Evolutionary conservation across 2,888 invertebrate species (phyloP).

Genomic region (Brenthis hecate): DNA sequence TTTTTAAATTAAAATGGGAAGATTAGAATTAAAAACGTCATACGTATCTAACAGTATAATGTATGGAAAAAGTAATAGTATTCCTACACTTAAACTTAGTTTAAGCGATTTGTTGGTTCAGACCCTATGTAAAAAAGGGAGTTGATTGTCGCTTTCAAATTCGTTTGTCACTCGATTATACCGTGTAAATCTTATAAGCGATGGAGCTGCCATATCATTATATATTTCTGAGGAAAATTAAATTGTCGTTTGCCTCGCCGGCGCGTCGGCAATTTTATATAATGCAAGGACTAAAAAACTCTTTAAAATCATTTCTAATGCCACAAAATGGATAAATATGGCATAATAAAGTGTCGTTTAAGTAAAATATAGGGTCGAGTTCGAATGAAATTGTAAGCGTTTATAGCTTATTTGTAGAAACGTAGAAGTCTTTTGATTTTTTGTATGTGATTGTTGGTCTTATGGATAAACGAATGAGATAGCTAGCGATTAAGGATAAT

Average conservation of each 20-base stretch:
- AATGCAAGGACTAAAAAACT: constrained; percentile 30
- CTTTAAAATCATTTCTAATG: constrained; percentile 66
- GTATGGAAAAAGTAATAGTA: not conserved
- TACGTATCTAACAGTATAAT: too few relatives aligned
- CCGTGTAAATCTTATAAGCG: constrained; percentile 70
- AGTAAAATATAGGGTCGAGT: constrained; percentile 67
- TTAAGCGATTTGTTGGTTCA: constrained; percentile 33
- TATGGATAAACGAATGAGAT: constrained; percentile 3
- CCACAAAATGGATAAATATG: constrained; percentile 73
- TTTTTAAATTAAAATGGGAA: too few relatives aligned
- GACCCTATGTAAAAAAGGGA: constrained; percentile 37
- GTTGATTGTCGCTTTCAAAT: constrained; percentile 67
- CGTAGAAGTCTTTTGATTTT: constrained; percentile 20
- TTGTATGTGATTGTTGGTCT: constrained; percentile 8
- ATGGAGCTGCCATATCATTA: constrained; percentile 71
- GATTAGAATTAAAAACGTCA: too few relatives aligned
- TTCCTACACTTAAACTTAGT: constrained; percentile 28
- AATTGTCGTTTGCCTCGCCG: constrained; percentile 67
- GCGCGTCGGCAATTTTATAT: constrained; percentile 66
- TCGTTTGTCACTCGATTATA: constrained; percentile 79
- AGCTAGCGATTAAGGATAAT: constrained; percentile 13
- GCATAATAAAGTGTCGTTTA: constrained; percentile 81
- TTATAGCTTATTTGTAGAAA: constrained; percentile 29
- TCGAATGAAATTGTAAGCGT: constrained; percentile 33
- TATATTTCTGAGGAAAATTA: constrained; percentile 69